These are phyloP conservation scores for Drosophila fulvimacula DNA, from an alignment of 2,888 invertebrate species.

Conservation along the genomic window DNA sequence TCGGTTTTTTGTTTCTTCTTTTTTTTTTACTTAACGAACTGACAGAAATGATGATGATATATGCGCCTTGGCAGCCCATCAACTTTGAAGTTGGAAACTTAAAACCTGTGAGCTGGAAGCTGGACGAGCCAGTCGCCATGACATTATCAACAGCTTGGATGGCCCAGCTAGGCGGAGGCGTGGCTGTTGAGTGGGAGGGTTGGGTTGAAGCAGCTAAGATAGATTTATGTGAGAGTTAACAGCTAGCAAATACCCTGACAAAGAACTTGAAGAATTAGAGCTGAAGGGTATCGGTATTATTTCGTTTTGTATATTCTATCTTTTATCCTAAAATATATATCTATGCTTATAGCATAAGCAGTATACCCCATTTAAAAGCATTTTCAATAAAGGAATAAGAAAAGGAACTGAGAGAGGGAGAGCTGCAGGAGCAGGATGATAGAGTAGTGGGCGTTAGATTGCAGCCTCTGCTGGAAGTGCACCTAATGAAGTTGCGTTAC, in stretches of 20 bases:
- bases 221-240: neutral
- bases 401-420: slow-evolving; percentile 12
- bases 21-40: slow-evolving; percentile 26
- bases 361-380: neutral
- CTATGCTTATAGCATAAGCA: neutral
- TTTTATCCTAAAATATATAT: neutral
- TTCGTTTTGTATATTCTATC: neutral
- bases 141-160: slow-evolving; percentile 73
- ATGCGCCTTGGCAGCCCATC: slow-evolving; percentile 74
- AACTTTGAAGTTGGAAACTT: slow-evolving; percentile 44
- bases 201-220: neutral
- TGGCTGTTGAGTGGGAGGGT: slow-evolving; percentile 23
- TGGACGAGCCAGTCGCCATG: slow-evolving; percentile 51
- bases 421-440: neutral
- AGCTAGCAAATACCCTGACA: neutral
- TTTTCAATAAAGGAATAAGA: neutral
- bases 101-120: slow-evolving; percentile 12
- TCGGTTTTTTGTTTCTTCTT: slow-evolving; percentile 15
- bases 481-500: slow-evolving; percentile 58
- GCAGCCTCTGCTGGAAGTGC: slow-evolving; percentile 13
- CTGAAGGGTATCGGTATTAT: neutral
- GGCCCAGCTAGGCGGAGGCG: slow-evolving; percentile 49
- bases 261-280: neutral
- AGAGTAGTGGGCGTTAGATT: neutral
- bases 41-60: slow-evolving; percentile 80